A percentile compares a stretch with the other conserved stretches of the same genome.
These are phyloP conservation scores for Sarcophaga caerulescens DNA, from an alignment of 2,888 invertebrate species.

Conservation along the genomic window DNA sequence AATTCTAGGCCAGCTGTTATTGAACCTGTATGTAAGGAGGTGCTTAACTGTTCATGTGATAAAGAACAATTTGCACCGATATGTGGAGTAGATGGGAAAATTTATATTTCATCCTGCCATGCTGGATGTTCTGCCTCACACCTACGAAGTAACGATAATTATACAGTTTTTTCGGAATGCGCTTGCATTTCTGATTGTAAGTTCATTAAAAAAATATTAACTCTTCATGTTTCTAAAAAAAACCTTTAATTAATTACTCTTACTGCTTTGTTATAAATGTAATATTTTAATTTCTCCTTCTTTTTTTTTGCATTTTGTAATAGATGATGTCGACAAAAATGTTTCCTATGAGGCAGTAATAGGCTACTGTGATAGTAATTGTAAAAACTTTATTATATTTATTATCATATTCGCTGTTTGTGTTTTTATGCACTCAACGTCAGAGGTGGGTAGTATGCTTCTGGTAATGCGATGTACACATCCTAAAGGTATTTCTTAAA, in stretches of 20 bases:
- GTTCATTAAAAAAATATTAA: slow-evolving; percentile 22
- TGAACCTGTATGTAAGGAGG: slow-evolving; percentile 84
- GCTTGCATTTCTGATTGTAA: slow-evolving; percentile 81
- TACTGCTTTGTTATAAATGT: neutral
- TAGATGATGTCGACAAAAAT: slow-evolving; percentile 43
- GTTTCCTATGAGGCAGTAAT: slow-evolving; percentile 83
- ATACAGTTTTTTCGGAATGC: slow-evolving; percentile 83
- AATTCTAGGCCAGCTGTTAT: slow-evolving; percentile 75
- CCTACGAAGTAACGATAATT: slow-evolving; percentile 83
- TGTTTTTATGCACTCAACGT: slow-evolving; percentile 95
- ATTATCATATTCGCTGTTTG: slow-evolving; percentile 91
- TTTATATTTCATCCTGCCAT: slow-evolving; percentile 94
- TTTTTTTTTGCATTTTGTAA: neutral
- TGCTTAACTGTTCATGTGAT: slow-evolving; percentile 87
- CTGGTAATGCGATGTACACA: slow-evolving; percentile 95
- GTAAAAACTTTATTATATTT: slow-evolving; percentile 90
- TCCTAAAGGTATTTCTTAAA: slow-evolving; percentile 83
- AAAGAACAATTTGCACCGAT: slow-evolving; percentile 90
- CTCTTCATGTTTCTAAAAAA: no score
- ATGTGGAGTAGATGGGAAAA: slow-evolving; percentile 90
- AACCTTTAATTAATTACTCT: no score
- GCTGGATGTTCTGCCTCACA: slow-evolving; percentile 89
- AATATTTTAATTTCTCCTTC: neutral
- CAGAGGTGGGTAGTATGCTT: slow-evolving; percentile 95
- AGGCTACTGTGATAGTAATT: slow-evolving; percentile 91